Conservation (phyloP, 2,113 vertebrate species). For the Otis tarda region DNA sequence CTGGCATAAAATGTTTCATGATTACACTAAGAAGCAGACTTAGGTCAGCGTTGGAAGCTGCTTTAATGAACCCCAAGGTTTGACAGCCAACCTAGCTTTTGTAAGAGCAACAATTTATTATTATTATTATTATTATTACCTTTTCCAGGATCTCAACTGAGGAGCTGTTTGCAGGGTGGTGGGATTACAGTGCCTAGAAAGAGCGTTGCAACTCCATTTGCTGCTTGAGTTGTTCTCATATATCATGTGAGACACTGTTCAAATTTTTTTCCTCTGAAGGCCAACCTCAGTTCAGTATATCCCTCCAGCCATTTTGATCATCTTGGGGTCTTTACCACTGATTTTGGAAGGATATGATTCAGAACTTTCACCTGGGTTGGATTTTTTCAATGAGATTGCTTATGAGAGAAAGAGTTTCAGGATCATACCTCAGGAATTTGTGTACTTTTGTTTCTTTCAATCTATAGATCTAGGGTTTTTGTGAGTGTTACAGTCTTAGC, state of each 20-base stretch:
- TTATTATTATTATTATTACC: background rate
- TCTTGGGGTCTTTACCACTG: background rate
- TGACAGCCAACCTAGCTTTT: background rate
- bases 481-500: background rate
- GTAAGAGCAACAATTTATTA: background rate
- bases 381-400: background rate
- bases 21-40: background rate
- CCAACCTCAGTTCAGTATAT: background rate
- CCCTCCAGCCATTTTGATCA: background rate
- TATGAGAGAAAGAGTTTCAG: background rate
- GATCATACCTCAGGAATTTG: background rate
- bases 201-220: background rate
- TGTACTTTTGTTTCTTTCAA: background rate
- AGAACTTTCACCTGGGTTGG: background rate
- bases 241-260: background rate
- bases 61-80: background rate
- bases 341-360: background rate
- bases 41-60: background rate
- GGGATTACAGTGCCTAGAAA: background rate
- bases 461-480: background rate
- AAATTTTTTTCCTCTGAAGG: background rate
- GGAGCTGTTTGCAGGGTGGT: background rate
- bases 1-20: background rate
- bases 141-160: background rate
- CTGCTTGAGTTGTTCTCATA: background rate